Conservation (phyloP, 2,888 invertebrate species). For the Dasypogon diadema region DNA sequence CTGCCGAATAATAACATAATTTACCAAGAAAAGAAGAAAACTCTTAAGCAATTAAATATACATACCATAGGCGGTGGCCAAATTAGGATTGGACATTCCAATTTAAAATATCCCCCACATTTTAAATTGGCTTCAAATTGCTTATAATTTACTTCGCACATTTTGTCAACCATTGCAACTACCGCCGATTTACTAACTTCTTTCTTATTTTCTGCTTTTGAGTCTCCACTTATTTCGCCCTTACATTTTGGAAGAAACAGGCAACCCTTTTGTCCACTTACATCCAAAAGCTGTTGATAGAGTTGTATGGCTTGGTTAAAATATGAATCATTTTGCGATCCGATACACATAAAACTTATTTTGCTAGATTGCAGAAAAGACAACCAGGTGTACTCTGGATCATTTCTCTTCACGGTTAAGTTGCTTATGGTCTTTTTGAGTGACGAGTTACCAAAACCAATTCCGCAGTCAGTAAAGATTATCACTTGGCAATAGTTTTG, state of each 20-base stretch:
- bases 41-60: neutral
- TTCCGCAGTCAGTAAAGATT: slow-evolving; percentile 81
- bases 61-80: slow-evolving; percentile 79
- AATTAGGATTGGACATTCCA: slow-evolving; percentile 78
- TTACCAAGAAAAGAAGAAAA: too few relatives aligned
- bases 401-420: slow-evolving; percentile 59
- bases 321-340: slow-evolving; percentile 75
- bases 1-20: slow-evolving; percentile 60
- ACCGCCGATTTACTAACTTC: slow-evolving; percentile 64
- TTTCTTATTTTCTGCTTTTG: slow-evolving; percentile 20
- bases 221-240: slow-evolving; percentile 33
- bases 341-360: slow-evolving; percentile 80
- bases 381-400: slow-evolving; percentile 72
- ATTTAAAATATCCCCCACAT: slow-evolving; percentile 75
- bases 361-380: slow-evolving; percentile 86
- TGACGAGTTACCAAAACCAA: slow-evolving; percentile 77
- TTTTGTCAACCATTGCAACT: slow-evolving; percentile 73
- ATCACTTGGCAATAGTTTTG: slow-evolving; percentile 87
- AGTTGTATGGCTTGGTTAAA: slow-evolving; percentile 65
- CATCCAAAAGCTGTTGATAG: slow-evolving; percentile 84
- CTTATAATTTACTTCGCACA: slow-evolving; percentile 80
- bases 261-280: slow-evolving; percentile 77
- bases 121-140: slow-evolving; percentile 79
- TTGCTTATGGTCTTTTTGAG: slow-evolving; percentile 72
- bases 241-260: slow-evolving; percentile 72